phyloP scores from a whole-genome alignment of 2,888 invertebrate genomes.

The Perithous albicinctus region DNA sequence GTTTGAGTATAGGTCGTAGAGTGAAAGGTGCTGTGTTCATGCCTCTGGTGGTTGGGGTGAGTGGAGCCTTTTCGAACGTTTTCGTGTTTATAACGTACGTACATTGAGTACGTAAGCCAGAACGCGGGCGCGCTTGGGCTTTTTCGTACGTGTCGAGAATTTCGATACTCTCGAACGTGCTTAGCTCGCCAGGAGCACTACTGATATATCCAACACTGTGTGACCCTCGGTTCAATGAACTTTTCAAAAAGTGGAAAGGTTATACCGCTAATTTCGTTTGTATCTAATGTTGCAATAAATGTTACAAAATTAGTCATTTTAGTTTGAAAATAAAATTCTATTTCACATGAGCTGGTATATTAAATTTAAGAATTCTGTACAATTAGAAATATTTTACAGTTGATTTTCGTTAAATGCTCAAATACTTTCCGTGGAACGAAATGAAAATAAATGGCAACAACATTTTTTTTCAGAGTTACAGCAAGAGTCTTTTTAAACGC shows the following conservation, averaged over 20 bases:
- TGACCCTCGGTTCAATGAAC: conserved; percentile 55
- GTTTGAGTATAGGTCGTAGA: conserved; percentile 20
- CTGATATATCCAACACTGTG: conserved; percentile 42
- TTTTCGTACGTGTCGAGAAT: conserved; percentile 63
- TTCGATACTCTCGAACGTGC: conserved; percentile 58
- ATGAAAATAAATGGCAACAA: not conserved
- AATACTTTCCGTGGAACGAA: not conserved
- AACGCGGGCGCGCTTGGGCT: conserved; percentile 9
- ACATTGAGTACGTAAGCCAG: conserved; percentile 47
- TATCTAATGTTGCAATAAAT: not conserved
- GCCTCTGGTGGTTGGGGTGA: conserved; percentile 41
- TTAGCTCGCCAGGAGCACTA: conserved; percentile 3
- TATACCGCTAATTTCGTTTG: conserved; percentile 10
- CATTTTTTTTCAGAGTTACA: not conserved
- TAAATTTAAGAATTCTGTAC: no score
- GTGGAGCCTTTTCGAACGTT: conserved; percentile 50
- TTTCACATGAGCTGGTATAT: no score
- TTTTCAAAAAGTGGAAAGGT: conserved; percentile 32
- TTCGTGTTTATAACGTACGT: conserved; percentile 58
- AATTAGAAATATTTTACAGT: no score
- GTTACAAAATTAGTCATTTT: not conserved
- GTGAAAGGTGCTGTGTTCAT: conserved; percentile 23
- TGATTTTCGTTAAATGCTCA: not conserved
- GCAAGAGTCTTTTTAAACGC: not conserved
- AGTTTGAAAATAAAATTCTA: no score